phyloP scores from a whole-genome alignment of 2,113 vertebrate species.

The Coracopsis vasa region DNA sequence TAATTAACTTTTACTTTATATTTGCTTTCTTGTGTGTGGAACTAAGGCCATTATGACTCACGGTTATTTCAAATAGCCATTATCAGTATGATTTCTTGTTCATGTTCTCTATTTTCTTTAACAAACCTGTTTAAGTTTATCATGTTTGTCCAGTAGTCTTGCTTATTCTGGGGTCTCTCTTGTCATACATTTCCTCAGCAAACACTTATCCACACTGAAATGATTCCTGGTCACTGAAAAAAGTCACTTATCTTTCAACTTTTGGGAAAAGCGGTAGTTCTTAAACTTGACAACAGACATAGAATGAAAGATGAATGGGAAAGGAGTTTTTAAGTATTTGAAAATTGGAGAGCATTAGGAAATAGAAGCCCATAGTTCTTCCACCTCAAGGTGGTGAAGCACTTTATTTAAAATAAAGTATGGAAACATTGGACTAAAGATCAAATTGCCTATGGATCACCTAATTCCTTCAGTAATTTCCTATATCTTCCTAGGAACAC shows the following conservation, averaged over 20 bases:
- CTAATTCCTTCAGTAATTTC: not conserved
- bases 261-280: not conserved
- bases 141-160: not conserved
- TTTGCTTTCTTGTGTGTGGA: not conserved
- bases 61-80: not conserved
- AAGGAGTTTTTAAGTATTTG: not conserved
- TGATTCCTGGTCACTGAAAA: not conserved
- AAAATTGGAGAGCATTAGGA: not conserved
- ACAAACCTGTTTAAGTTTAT: not conserved
- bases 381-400: not conserved
- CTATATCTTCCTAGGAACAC: not conserved
- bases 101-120: not conserved
- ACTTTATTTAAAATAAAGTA: not conserved
- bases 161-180: not conserved
- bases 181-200: not conserved
- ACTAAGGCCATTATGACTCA: not conserved
- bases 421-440: not conserved
- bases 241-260: not conserved
- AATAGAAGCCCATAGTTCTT: not conserved
- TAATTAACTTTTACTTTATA: not conserved
- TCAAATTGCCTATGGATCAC: not conserved
- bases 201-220: not conserved
- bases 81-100: not conserved
- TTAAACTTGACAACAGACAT: not conserved
- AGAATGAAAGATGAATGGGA: not conserved